Base-by-base conservation (phyloP, 1,140 invertebrate species). In the Bemisia tabaci region DNA sequence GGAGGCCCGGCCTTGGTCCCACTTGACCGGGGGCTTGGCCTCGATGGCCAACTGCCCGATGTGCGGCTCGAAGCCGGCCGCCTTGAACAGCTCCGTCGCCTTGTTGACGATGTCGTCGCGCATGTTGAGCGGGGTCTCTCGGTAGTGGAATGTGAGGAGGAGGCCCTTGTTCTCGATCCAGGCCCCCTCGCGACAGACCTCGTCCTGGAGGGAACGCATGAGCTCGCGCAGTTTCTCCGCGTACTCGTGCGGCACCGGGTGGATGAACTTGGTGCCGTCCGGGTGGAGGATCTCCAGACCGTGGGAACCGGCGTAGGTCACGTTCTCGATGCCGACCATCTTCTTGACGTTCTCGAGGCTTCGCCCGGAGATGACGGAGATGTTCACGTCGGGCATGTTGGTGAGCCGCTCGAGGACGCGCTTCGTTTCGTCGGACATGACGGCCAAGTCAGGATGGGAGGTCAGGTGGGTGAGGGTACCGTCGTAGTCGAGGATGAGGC, bases 161-260 rank as follows among this genome's bases (percentile, higher is more conserved):
- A 90, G 87, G 9, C 91, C 91, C 77, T 95, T 95, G 74, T 94
- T 92, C 74, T 95, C 92, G 1, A 94, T 90, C 91, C 92, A 94
- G 1, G 91, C 91, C 23, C 92, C 92, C 70, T 94, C 88, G 68
- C 80, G 84, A 73, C 91, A 93, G 2, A 92, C 87, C 76, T 89
- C 87, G 73, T 93, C 90, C 75, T 92, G 89, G 27, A 94, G 77
- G 1, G 85, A 82, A 73, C 91, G 88, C 69, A 92, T 83, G 21
- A 95, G 78, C 59, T 84, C 82, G 21, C 83, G 85, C 21, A 94
- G 87, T 76, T 92, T 91, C 39, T 86, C 87, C 72, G 91, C 89
- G 69, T 87, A 87, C 73, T 93, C 90, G 58, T 85, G 83, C 0
- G 91, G 91, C 87, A 94, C 91, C 0, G 91, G 91, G 79, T 93